Evolutionary conservation across 2,113 vertebrate genomes (phyloP).

Genomic region (Pelecanoides urinatrix): DNA sequence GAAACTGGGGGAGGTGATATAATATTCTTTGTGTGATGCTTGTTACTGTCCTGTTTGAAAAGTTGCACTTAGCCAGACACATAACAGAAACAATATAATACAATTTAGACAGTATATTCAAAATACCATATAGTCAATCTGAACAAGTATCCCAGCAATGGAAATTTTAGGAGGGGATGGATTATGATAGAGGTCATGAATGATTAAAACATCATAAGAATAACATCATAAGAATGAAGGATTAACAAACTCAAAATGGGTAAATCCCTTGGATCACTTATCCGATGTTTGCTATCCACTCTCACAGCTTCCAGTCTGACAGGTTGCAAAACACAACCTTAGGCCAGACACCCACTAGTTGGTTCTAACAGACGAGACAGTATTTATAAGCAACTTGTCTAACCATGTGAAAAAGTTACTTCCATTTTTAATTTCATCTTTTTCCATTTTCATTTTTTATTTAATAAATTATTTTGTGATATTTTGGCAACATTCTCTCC

Average conservation of each 20-base stretch:
- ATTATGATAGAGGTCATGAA: background rate
- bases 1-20: background rate
- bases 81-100: background rate
- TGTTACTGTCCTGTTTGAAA: background rate
- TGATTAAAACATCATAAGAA: background rate
- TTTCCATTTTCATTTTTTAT: background rate
- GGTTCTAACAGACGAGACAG: background rate
- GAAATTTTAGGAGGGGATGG: background rate
- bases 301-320: background rate
- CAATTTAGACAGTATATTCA: background rate
- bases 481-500: constrained; percentile 17
- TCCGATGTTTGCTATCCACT: background rate
- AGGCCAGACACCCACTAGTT: background rate
- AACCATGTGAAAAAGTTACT: background rate
- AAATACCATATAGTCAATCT: background rate
- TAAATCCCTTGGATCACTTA: background rate
- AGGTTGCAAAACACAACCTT: background rate
- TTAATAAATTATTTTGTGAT: background rate
- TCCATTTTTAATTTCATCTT: background rate
- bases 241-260: background rate
- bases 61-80: background rate
- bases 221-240: background rate
- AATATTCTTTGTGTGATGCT: background rate
- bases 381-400: background rate
- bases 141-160: background rate